Evolutionary conservation across 2,888 invertebrate genomes (phyloP).

Genomic region (Mechanitis mazaeus): DNA sequence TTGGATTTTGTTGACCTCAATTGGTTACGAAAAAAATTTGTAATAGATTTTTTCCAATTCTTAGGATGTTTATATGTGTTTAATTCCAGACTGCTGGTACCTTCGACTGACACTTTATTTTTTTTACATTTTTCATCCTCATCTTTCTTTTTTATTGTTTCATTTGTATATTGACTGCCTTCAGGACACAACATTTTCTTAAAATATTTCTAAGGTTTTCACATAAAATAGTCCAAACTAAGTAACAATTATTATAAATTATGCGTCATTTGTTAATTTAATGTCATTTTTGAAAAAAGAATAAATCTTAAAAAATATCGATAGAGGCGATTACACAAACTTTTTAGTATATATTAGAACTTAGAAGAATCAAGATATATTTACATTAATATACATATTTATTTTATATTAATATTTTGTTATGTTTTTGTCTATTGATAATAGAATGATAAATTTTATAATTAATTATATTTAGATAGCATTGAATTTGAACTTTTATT

Average conservation of each 20-base stretch:
- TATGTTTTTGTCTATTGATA: too few species aligned
- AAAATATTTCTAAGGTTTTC: conserved; percentile 41
- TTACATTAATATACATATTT: too few species aligned
- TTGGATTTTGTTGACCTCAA: conserved; percentile 65
- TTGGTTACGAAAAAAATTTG: conserved; percentile 66
- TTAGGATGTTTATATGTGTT: conserved; percentile 58
- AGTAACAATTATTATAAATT: conserved; percentile 30
- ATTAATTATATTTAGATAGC: too few species aligned
- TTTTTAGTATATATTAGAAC: too few species aligned
- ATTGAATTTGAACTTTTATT: too few species aligned
- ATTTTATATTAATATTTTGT: too few species aligned
- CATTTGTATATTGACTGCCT: conserved; percentile 50
- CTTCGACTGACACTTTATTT: conserved; percentile 50
- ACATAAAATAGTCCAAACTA: conserved; percentile 50
- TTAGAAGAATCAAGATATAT: too few species aligned
- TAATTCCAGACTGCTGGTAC: conserved; percentile 49
- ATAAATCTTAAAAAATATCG: conserved; percentile 35
- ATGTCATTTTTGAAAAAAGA: conserved; percentile 34
- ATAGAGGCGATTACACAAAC: conserved; percentile 25
- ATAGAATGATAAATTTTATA: too few species aligned
- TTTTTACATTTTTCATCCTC: conserved; percentile 44
- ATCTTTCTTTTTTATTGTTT: conserved; percentile 45
- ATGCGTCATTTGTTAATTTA: conserved; percentile 31
- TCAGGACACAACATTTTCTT: conserved; percentile 62
- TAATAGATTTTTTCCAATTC: conserved; percentile 68